Percentiles rank a stretch among this genome's conserved stretches.
Evolutionary conservation across 2,888 invertebrate genomes (phyloP).

Genomic region (Kryphioiulus occultus): DNA sequence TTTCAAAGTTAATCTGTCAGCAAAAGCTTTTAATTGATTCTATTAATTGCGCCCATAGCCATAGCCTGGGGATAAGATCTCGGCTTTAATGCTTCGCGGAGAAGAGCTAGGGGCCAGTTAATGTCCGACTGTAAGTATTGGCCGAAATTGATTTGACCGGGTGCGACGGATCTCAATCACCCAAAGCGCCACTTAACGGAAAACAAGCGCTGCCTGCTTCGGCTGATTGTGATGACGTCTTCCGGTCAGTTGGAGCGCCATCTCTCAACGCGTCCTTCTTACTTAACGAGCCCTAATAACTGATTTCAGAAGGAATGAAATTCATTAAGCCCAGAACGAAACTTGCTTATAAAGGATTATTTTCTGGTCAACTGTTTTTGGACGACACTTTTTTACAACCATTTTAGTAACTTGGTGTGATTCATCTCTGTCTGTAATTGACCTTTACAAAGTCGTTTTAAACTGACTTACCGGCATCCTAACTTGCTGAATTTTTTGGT

Average conservation of each 20-base stretch:
- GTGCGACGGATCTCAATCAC: background rate
- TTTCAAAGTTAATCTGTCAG: conserved; percentile 36
- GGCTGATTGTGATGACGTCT: conserved; percentile 29
- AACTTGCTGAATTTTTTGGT: too few relatives aligned
- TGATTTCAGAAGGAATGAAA: background rate
- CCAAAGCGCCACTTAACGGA: background rate
- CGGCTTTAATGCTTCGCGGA: background rate
- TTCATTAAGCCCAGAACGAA: background rate
- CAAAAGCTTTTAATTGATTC: conserved; percentile 37
- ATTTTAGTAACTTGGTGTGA: too few relatives aligned
- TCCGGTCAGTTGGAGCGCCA: conserved; percentile 25
- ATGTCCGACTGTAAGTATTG: conserved; percentile 9
- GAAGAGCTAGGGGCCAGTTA: conserved; percentile 28
- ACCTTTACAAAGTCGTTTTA: too few relatives aligned
- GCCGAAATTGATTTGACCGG: conserved; percentile 26
- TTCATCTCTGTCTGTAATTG: too few relatives aligned
- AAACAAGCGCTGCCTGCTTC: conserved; percentile 27
- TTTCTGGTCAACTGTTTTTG: background rate
- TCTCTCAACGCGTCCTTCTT: background rate
- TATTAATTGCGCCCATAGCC: background rate
- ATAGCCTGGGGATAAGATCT: background rate
- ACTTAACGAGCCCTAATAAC: background rate
- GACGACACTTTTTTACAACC: too few relatives aligned
- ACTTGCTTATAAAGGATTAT: background rate
- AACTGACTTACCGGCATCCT: too few relatives aligned